Evolutionary conservation across 2,888 invertebrate genomes (phyloP).

Genomic region (Pseudococcus viburni): DNA sequence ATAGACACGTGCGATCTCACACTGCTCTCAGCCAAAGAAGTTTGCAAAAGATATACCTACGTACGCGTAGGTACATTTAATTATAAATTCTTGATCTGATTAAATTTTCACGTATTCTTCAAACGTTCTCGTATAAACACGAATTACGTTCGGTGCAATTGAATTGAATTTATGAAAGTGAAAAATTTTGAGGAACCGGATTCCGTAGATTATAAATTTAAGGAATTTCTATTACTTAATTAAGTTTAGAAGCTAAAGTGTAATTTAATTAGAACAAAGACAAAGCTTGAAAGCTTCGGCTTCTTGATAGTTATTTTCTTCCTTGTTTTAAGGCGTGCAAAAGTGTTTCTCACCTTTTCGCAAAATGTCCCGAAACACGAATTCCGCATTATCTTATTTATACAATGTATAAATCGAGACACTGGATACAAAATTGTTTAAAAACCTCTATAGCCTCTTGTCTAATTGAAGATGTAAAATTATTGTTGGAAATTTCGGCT

Average conservation of each 20-base stretch:
- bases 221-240: conserved; percentile 48
- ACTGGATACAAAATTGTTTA: conserved; percentile 22
- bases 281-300: conserved; percentile 30
- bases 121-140: neutral
- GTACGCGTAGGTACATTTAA: neutral
- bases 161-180: conserved; percentile 27
- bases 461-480: conserved; percentile 20
- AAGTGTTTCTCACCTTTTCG: conserved; percentile 38
- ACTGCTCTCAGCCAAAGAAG: neutral
- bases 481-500: neutral
- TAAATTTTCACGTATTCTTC: conserved; percentile 3
- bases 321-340: conserved; percentile 19
- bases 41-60: neutral
- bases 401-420: conserved; percentile 13
- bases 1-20: neutral
- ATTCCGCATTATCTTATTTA: conserved; percentile 45
- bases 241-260: conserved; percentile 34
- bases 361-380: conserved; percentile 37
- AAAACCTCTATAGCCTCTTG: neutral
- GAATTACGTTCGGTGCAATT: conserved; percentile 1
- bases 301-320: conserved; percentile 34
- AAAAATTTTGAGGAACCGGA: conserved; percentile 37
- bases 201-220: conserved; percentile 40
- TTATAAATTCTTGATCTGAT: conserved; percentile 9
- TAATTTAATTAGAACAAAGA: conserved; percentile 40